A percentile compares a stretch with the other conserved stretches of the same genome.
Conservation (phyloP, 2,888 invertebrate genomes). For the Dynastes hyllus region DNA sequence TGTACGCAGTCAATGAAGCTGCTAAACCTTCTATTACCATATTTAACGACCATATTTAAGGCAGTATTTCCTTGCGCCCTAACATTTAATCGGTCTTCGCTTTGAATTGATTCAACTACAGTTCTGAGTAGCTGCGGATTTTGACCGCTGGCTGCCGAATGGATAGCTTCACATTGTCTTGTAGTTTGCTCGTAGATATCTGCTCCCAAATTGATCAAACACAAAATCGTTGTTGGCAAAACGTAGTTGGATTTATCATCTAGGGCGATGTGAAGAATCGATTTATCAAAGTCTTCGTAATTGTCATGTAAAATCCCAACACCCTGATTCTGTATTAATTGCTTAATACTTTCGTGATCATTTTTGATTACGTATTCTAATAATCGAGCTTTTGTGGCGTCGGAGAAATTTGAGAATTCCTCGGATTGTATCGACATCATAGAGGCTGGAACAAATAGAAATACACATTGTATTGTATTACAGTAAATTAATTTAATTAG, state of each 20-base stretch:
- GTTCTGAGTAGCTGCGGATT: conserved; percentile 69
- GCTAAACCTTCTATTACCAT: conserved; percentile 66
- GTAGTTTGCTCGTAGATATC: conserved; percentile 72
- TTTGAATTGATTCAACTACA: conserved; percentile 69
- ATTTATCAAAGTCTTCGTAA: conserved; percentile 74
- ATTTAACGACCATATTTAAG: conserved; percentile 64
- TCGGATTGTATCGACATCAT: not conserved
- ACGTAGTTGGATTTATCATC: conserved; percentile 76
- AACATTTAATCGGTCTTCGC: conserved; percentile 57
- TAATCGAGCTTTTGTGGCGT: not conserved
- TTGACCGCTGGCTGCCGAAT: conserved; percentile 77
- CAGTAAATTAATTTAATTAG: too few species aligned
- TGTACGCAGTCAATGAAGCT: conserved; percentile 73
- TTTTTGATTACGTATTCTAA: conserved; percentile 17
- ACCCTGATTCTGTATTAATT: not conserved
- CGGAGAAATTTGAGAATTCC: not conserved
- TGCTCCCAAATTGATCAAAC: conserved; percentile 76
- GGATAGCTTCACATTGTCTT: conserved; percentile 74
- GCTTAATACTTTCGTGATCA: not conserved
- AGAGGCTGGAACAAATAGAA: conserved; percentile 5
- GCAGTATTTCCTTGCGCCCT: conserved; percentile 64
- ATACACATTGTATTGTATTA: not conserved
- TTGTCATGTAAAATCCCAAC: conserved; percentile 68
- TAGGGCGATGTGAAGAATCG: conserved; percentile 70
- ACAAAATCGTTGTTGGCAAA: conserved; percentile 73